phyloP scores from a whole-genome alignment of 1,140 invertebrate species.

The Leucophenga varia region DNA sequence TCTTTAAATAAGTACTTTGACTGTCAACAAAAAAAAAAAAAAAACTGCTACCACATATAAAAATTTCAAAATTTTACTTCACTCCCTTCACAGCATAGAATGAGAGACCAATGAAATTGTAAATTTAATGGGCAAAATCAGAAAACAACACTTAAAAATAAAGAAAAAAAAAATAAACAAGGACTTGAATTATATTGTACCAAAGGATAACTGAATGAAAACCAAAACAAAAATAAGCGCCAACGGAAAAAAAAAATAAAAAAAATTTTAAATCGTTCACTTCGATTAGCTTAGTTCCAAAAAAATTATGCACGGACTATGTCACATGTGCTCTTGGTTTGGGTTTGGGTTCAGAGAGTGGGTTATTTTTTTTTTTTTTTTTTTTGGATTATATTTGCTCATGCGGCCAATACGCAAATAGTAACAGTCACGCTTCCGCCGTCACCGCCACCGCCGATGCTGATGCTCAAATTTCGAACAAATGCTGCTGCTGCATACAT shows the following conservation, averaged over 20 bases:
- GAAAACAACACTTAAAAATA: slow-evolving; percentile 4
- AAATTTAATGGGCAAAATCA: slow-evolving; percentile 47
- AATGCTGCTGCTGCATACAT: too few species aligned
- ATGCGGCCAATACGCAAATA: slow-evolving; percentile 45
- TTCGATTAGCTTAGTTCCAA: slow-evolving; percentile 52
- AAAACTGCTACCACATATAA: too few species aligned
- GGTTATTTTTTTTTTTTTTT: too few species aligned
- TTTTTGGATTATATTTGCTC: slow-evolving; percentile 38
- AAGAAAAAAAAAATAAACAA: slow-evolving; percentile 1
- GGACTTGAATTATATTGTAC: too few species aligned
- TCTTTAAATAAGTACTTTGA: slow-evolving; percentile 38
- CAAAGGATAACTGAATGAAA: too few species aligned
- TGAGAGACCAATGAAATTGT: too few species aligned
- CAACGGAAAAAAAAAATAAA: slow-evolving; percentile 31
- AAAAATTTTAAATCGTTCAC: slow-evolving; percentile 10
- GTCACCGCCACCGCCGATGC: neutral
- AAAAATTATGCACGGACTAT: slow-evolving; percentile 52
- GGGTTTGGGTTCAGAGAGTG: too few species aligned
- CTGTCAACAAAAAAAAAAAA: too few species aligned
- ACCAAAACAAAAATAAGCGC: too few species aligned
- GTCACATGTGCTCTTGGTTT: slow-evolving; percentile 50
- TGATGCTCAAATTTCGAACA: too few species aligned
- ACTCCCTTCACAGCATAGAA: too few species aligned
- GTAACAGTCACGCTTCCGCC: slow-evolving; percentile 36
- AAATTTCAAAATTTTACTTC: too few species aligned